A percentile compares a stretch with the other conserved stretches of the same genome.
phyloP scores from a whole-genome alignment of 1,140 invertebrate genomes.

The Trichomalopsis sarcophagae region DNA sequence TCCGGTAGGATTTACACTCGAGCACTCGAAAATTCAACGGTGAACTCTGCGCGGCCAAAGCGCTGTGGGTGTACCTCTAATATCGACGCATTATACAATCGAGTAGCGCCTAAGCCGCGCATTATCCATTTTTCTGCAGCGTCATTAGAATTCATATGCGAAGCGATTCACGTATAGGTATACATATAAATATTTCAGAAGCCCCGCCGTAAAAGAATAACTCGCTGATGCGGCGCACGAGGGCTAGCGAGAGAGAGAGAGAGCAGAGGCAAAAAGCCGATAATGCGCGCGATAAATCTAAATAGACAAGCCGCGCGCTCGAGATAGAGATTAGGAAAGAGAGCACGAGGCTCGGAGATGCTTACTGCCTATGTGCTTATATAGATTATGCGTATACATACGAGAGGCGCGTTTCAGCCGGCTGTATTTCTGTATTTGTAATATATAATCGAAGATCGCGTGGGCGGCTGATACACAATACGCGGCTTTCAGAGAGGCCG shows the following conservation, averaged over 20 bases:
- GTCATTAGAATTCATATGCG: background rate
- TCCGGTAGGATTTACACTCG: background rate
- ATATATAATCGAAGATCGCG: slow-evolving; percentile 12
- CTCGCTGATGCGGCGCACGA: background rate
- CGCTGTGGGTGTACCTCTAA: too few species aligned
- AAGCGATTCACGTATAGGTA: slow-evolving; percentile 5
- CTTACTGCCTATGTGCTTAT: background rate
- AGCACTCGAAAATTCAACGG: background rate
- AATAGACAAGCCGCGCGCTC: background rate
- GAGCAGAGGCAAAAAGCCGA: slow-evolving; percentile 2
- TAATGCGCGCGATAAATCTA: slow-evolving; percentile 39
- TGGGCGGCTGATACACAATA: background rate
- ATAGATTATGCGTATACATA: background rate
- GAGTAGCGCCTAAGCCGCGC: background rate
- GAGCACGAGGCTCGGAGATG: slow-evolving; percentile 14
- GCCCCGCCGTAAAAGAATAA: background rate
- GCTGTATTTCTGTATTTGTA: too few species aligned
- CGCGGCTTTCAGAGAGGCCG: background rate
- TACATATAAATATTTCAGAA: slow-evolving; percentile 6
- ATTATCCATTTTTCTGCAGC: slow-evolving; percentile 8
- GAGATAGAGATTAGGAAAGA: slow-evolving; percentile 34
- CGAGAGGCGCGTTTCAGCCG: background rate
- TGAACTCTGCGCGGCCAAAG: background rate
- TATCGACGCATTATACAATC: background rate
- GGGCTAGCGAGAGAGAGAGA: background rate